Evolutionary conservation across 2,888 invertebrate species (phyloP), one percentile per base, ranked within the genome.

Genomic region (Drosophila phalerata): DNA sequence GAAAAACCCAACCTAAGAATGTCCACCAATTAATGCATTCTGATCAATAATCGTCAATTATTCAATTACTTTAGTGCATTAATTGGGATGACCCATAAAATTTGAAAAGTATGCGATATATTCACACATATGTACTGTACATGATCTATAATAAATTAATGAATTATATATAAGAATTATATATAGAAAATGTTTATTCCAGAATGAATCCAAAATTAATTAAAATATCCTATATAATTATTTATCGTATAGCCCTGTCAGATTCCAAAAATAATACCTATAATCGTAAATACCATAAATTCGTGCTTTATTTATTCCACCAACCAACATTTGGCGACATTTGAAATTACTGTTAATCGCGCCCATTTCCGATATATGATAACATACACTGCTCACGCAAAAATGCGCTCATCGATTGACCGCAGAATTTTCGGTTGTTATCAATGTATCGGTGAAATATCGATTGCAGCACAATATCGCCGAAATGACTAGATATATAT

Each of bases 381-480:
- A 13, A 19, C 32, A 8, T 9, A 6, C 13, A 30, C 13, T 42
- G 42, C 15, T 34, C 37, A 25, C n/a, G 25, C 17, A 40, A 43
- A 11, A n/a, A n/a, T 1, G 5, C 9, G 5, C 5, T 6, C 22
- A 17, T 37, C 28, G 47, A 52, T 57, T 22, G 17, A 19, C 37
- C 30, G 38, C 13, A 13, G 13, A 5, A 10, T 11, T 3, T 8
- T 17, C 10, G 4, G 6, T 0, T 34, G 55, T 19, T 42, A 19
- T 17, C 9, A 9, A 15, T 48, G 6, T 13, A 2, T 10, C 9
- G 11, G 8, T 38, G 15, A 51, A n/a, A 17, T 19, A 60, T 63
- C 64, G 67, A 49, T 13, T 55, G 15, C 3, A 1, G 6, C 3
- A 0, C 5, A 42, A n/a, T 13, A 45, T 66, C 40, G 58, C 25